A percentile compares a stretch with the other conserved stretches of the same genome.
These are phyloP conservation scores for Eueides isabella DNA, from an alignment of 1,140 invertebrate species.

Conservation along the genomic window DNA sequence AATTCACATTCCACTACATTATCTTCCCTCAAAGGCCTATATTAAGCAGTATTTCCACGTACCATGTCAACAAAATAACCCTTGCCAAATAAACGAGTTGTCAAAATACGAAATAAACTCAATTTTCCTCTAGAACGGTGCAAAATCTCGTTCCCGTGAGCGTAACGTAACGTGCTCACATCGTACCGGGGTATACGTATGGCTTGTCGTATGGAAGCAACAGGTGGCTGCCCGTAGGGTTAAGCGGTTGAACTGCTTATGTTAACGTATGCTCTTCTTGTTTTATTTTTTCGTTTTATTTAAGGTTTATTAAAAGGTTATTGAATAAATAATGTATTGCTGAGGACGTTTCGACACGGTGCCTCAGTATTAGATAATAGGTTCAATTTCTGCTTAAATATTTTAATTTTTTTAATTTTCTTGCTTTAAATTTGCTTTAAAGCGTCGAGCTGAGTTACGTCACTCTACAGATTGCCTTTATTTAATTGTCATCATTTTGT, in stretches of 20 bases:
- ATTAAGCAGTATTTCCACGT: background rate
- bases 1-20: background rate
- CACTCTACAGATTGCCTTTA: no score
- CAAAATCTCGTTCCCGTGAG: conserved; percentile 59
- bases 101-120: conserved; percentile 63
- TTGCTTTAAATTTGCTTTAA: no score
- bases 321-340: background rate
- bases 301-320: background rate
- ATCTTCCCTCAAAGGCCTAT: background rate
- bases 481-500: no score
- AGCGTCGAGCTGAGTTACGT: no score
- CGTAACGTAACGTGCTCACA: conserved; percentile 45
- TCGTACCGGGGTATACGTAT: conserved; percentile 63
- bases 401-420: no score
- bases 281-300: background rate
- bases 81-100: conserved; percentile 63
- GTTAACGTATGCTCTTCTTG: conserved; percentile 51
- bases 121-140: conserved; percentile 60
- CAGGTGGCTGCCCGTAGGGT: conserved; percentile 78
- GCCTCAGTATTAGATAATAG: no score
- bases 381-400: no score
- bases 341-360: no score
- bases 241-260: conserved; percentile 55
- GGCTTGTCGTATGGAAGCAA: conserved; percentile 73
- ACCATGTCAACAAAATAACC: conserved; percentile 47